Percentiles rank a stretch among this genome's conserved stretches.
phyloP scores from a whole-genome alignment of 1,140 invertebrate species.

The Drosophila oshimai region DNA sequence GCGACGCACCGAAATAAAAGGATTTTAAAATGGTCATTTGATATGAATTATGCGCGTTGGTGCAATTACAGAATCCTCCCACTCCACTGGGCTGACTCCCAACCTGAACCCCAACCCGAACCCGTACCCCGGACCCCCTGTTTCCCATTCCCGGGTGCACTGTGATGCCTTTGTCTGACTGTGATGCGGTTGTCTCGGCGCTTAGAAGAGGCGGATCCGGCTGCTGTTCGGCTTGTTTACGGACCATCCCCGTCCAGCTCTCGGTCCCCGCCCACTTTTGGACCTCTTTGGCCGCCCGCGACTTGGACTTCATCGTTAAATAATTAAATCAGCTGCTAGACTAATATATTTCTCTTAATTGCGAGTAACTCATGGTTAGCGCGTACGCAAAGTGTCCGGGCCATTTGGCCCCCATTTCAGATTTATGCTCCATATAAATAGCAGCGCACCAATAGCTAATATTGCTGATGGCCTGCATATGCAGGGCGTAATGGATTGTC shows the following conservation, averaged over 20 bases:
- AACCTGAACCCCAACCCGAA: background rate
- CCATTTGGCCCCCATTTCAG: conserved; percentile 54
- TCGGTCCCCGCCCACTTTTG: background rate
- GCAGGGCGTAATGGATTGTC: conserved; percentile 22
- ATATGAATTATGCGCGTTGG: conserved; percentile 82
- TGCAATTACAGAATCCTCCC: conserved; percentile 76
- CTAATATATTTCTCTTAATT: conserved; percentile 82
- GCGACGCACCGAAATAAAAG: conserved; percentile 78
- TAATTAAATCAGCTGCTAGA: conserved; percentile 82
- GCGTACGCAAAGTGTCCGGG: conserved; percentile 48
- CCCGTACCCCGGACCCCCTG: background rate
- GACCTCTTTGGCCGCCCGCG: conserved; percentile 18
- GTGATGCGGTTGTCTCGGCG: conserved; percentile 73
- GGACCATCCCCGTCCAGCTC: conserved; percentile 1
- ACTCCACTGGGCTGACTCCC: background rate
- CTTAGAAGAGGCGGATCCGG: conserved; percentile 35
- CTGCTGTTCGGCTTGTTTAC: conserved; percentile 49
- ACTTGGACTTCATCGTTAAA: conserved; percentile 79
- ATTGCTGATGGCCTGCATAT: conserved; percentile 35
- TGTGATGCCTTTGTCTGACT: conserved; percentile 74
- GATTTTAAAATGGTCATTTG: conserved; percentile 83
- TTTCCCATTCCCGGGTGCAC: background rate
- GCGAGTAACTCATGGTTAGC: conserved; percentile 53
- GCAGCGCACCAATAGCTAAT: conserved; percentile 31
- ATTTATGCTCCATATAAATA: conserved; percentile 51